Evolutionary conservation across 2,113 vertebrate genomes (phyloP).

Genomic region (Acanthochromis polyacanthus): DNA sequence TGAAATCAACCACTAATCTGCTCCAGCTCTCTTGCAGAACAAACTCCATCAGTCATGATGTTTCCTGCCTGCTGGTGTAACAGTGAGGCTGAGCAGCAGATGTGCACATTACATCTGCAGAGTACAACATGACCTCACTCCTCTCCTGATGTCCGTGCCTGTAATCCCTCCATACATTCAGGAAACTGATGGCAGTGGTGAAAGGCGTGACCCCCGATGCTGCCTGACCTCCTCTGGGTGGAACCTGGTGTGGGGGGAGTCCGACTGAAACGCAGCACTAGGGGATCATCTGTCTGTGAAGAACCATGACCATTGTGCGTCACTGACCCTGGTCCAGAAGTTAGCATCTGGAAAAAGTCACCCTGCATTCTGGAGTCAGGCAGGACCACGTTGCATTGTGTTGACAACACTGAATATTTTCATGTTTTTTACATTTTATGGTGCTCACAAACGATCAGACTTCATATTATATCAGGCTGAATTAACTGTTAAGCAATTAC

Average conservation of each 20-base stretch:
- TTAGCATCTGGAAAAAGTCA: conserved; percentile 50
- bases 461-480: too few relatives aligned
- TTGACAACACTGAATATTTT: too few relatives aligned
- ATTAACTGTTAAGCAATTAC: too few relatives aligned
- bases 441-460: too few relatives aligned
- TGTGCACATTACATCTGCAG: conserved; percentile 32
- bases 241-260: not conserved
- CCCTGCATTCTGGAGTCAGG: not conserved
- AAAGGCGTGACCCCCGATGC: conserved; percentile 43
- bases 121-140: conserved; percentile 31
- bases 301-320: conserved; percentile 36
- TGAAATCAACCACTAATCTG: conserved; percentile 35
- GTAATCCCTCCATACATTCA: conserved; percentile 47
- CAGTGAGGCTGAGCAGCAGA: conserved; percentile 20
- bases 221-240: conserved; percentile 14
- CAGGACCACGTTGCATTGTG: too few relatives aligned
- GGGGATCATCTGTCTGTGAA: conserved; percentile 29
- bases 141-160: not conserved
- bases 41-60: not conserved
- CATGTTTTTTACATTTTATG: too few relatives aligned
- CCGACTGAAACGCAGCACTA: not conserved
- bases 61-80: conserved; percentile 26
- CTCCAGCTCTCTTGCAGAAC: conserved; percentile 25
- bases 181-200: conserved; percentile 45
- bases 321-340: conserved; percentile 14